Percentiles rank a stretch among this genome's conserved stretches.
These are phyloP conservation scores for Paracentrotus lividus DNA, from an alignment of 53 echinoderm and acorn worm species.

Conservation along the genomic window DNA sequence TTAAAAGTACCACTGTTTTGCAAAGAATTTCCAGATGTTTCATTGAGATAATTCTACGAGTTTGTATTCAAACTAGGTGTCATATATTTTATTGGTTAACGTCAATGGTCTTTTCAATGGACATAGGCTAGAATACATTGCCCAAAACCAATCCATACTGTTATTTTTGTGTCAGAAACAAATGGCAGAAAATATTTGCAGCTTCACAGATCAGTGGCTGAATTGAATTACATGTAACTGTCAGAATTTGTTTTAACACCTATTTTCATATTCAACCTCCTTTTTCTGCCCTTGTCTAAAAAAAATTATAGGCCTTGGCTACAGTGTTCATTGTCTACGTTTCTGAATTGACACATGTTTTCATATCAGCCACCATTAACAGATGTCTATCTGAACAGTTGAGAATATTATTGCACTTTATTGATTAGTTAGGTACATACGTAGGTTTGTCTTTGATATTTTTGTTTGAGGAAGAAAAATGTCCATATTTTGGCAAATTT, in stretches of 20 bases:
- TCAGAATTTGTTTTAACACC: neutral
- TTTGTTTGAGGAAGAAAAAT: too few species aligned
- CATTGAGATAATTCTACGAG: neutral
- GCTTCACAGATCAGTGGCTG: neutral
- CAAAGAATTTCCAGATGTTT: neutral
- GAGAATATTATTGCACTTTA: neutral
- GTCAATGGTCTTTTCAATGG: neutral
- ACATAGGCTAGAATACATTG: neutral
- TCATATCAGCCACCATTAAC: neutral
- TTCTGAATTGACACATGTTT: neutral
- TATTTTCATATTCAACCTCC: neutral
- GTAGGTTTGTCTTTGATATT: neutral
- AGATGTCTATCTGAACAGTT: neutral
- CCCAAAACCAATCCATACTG: neutral
- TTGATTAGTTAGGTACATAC: neutral
- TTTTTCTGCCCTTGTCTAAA: neutral
- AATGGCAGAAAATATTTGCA: neutral
- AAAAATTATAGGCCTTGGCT: neutral
- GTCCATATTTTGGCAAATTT: too few species aligned
- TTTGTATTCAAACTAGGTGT: neutral
- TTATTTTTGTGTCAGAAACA: neutral
- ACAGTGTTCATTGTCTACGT: neutral
- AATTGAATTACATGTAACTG: slow-evolving; percentile 5
- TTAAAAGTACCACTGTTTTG: neutral
- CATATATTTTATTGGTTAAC: neutral